Percentiles rank a stretch among this genome's conserved stretches.
Conservation (phyloP, 2,113 vertebrate species). For the Copsychus sechellarum region DNA sequence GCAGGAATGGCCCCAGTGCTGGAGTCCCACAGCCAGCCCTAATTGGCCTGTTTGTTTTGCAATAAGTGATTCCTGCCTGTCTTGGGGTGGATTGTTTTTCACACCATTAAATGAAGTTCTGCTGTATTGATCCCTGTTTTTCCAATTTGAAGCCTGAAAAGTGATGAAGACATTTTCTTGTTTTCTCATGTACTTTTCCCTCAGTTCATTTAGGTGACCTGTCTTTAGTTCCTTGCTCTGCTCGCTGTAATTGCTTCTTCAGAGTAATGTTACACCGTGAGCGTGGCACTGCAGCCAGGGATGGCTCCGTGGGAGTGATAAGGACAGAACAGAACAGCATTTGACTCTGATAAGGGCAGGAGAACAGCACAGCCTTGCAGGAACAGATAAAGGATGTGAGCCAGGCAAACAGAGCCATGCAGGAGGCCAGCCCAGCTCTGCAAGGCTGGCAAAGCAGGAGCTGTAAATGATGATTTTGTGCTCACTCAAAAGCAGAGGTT, state of each 20-base stretch:
- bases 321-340: not conserved
- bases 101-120: slow-evolving; percentile 77
- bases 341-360: not conserved
- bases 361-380: not conserved
- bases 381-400: not conserved
- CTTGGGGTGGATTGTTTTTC: slow-evolving; percentile 69
- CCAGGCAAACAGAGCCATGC: not conserved
- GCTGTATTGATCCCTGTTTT: slow-evolving; percentile 73
- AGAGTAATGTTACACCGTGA: not conserved
- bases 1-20: not conserved
- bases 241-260: slow-evolving; percentile 64
- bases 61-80: slow-evolving; percentile 70
- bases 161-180: slow-evolving; percentile 74
- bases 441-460: not conserved
- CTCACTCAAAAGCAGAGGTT: fast-evolving
- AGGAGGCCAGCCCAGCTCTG: not conserved
- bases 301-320: not conserved
- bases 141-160: slow-evolving; percentile 72
- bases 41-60: slow-evolving; percentile 72
- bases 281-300: not conserved
- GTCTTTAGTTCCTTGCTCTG: slow-evolving; percentile 48
- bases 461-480: fast-evolving
- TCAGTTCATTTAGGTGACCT: slow-evolving; percentile 66
- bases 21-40: not conserved
- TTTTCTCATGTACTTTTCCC: slow-evolving; percentile 54